Base-by-base conservation (phyloP, 2,888 invertebrate genomes). In the Caenorhabditis virilis region DNA sequence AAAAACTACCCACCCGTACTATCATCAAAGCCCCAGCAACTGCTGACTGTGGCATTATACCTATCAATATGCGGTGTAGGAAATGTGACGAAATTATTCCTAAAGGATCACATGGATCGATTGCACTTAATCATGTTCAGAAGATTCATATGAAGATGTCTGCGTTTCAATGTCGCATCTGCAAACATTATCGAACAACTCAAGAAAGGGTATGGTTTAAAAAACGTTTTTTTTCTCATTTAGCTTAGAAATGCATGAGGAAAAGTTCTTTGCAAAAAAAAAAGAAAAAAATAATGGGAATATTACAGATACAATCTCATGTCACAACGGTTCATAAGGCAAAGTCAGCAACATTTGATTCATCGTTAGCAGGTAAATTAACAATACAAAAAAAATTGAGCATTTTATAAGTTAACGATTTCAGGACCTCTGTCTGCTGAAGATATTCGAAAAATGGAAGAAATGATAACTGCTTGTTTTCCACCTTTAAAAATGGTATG, bases 291-390 rank as follows among this genome's bases (percentile, higher is more conserved):
- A 13, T 13, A 4, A 20, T 35, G 23, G 3, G 2, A 30, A 16
- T 23, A 30, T 59, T 68, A 35, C 45, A 72, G 72, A 72, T 72
- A 15, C 72, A 69, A 60, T 72, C 72, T 6, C 72, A 72, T 42
- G 72, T 72, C 1, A 72, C 72, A 22, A 72, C 72, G 6, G 72
- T 72, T 9, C 72, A 72, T 25, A 72, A 71, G 35, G 71, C 71
- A 6, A 63, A 67, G 23, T 72, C 72, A 1, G 63, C 60, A 0
- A 63, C 57, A 16, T 72, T 72, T 38, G 72, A 72, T 30, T 65
- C 68, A 7, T 56, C 72, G 0, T 33, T 72, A 46, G 72, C 72
- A n/a, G n/a, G n/a, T n/a, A n/a, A 66, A 66, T 11, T 47, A n/a
- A n/a, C 55, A 18, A 38, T 61, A 11, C n/a, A n/a, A n/a, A n/a